A percentile compares a stretch with the other conserved stretches of the same genome.
Conservation (phyloP, 2,797 vertebrate genomes). For the Avahi laniger region DNA sequence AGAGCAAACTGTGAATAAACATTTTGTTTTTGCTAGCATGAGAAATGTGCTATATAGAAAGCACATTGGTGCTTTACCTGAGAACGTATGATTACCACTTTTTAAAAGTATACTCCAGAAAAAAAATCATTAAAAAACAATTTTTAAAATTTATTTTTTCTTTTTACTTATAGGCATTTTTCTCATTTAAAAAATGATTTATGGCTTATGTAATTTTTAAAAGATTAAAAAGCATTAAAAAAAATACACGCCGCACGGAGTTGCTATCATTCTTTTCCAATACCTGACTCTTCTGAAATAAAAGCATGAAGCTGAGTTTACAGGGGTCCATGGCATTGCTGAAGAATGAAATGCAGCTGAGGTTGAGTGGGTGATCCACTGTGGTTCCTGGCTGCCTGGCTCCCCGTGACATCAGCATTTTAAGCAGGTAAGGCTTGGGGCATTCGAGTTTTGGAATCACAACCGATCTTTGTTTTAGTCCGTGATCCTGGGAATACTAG, state of each 20-base stretch:
- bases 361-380: neutral
- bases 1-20: neutral
- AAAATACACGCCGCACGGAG: neutral
- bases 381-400: neutral
- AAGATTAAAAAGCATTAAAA: slow-evolving; percentile 40
- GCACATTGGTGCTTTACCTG: neutral
- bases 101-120: neutral
- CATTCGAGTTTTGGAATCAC: neutral
- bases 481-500: neutral
- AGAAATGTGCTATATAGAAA: neutral
- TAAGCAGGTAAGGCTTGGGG: neutral
- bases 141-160: slow-evolving; percentile 21
- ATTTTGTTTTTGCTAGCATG: neutral
- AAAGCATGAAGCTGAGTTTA: neutral
- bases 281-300: neutral
- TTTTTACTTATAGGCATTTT: slow-evolving; percentile 20
- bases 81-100: neutral
- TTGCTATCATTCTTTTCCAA: neutral
- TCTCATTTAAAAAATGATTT: neutral
- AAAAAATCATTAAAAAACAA: neutral
- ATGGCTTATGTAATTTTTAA: slow-evolving; percentile 28
- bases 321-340: neutral
- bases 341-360: neutral
- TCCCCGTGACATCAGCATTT: neutral
- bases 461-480: neutral